Evolutionary conservation across 2,797 vertebrate species (phyloP).

Genomic region (Coregonus sp.): DNA sequence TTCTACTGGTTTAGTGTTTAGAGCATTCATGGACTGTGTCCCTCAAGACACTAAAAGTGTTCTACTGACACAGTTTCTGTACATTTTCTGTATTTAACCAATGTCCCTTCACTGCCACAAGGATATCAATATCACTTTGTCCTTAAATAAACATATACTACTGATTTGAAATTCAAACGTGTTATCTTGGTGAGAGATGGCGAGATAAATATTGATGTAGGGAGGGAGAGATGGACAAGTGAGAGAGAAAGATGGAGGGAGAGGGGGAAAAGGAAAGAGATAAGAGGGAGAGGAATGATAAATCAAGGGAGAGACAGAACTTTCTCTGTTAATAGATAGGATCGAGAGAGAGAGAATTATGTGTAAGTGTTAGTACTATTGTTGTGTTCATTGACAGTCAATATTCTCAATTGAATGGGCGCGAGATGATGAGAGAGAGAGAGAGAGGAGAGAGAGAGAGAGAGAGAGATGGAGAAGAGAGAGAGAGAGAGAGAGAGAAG

Average conservation of each 20-base stretch:
- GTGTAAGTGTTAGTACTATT: too few species aligned
- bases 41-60: constrained; percentile 57
- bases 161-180: background rate
- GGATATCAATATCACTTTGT: background rate
- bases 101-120: background rate
- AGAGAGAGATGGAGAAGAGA: background rate
- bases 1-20: constrained; percentile 54
- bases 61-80: constrained; percentile 55
- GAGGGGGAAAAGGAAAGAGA: background rate
- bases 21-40: constrained; percentile 61
- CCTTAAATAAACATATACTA: constrained; percentile 11
- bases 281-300: background rate
- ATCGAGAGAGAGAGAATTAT: too few species aligned
- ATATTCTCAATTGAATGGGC: too few species aligned
- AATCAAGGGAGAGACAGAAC: background rate
- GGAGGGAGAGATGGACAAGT: background rate
- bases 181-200: background rate
- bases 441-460: background rate
- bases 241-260: background rate
- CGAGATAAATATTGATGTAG: background rate
- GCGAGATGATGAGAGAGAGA: background rate
- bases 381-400: too few species aligned
- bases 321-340: too few species aligned
- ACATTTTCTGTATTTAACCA: background rate
- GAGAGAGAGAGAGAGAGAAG: background rate